Percentiles rank a stretch among this genome's conserved stretches.
Evolutionary conservation across 2,797 vertebrate species (phyloP).

Genomic region (Ceryle rudis): DNA sequence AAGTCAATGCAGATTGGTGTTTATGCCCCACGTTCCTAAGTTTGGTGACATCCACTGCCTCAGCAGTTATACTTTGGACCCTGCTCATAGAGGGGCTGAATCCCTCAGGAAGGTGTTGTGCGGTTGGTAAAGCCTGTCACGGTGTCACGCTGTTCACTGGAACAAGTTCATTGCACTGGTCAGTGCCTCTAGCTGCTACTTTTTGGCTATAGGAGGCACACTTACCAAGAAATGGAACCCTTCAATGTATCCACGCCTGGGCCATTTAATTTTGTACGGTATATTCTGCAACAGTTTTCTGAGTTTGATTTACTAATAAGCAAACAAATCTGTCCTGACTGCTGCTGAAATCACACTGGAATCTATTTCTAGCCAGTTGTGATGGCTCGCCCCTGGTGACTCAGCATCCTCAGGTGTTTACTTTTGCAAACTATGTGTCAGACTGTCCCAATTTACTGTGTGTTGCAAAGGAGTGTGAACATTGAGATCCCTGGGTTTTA

Average conservation of each 20-base stretch:
- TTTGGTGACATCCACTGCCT: background rate
- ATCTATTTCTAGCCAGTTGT: background rate
- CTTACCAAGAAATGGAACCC: rapidly evolving
- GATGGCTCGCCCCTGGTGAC: background rate
- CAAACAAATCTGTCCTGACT: background rate
- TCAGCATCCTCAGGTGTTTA: background rate
- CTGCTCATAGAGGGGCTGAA: rapidly evolving
- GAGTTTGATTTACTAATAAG: background rate
- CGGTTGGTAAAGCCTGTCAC: background rate
- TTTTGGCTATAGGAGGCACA: background rate
- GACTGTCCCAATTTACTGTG: background rate
- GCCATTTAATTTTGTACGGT: background rate
- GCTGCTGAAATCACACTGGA: background rate
- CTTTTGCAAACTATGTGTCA: background rate
- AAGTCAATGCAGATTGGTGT: background rate
- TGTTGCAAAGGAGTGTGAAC: background rate
- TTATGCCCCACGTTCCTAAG: rapidly evolving
- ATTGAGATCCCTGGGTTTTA: background rate
- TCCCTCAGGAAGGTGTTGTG: rapidly evolving
- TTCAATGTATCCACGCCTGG: background rate
- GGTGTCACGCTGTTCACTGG: background rate
- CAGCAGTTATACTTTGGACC: too few relatives aligned
- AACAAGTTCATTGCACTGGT: background rate
- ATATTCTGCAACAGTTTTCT: background rate
- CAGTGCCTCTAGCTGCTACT: background rate